A percentile compares a stretch with the other conserved stretches of the same genome.
These are phyloP conservation scores for Chromis chromis DNA, from an alignment of 2,797 vertebrate genomes.

Conservation along the genomic window DNA sequence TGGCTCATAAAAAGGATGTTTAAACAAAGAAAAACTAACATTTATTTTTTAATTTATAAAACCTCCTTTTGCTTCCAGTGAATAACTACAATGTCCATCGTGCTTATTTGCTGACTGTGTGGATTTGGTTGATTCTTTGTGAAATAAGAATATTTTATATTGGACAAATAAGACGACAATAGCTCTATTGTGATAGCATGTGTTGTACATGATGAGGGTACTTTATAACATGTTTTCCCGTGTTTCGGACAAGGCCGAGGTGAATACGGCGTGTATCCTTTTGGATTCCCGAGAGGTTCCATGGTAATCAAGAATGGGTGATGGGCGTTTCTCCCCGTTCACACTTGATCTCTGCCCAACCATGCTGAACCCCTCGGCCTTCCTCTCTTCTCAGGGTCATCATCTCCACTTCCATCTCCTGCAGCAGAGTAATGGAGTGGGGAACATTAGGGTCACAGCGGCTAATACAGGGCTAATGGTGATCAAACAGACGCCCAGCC, in stretches of 20 bases:
- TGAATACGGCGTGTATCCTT: conserved; percentile 73
- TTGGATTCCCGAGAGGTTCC: conserved; percentile 66
- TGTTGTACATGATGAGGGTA: conserved; percentile 47
- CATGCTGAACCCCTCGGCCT: conserved; percentile 82
- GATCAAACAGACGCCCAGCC: conserved; percentile 76
- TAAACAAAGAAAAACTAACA: background rate
- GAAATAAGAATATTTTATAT: conserved; percentile 1
- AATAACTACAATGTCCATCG: background rate
- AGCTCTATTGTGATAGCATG: conserved; percentile 32
- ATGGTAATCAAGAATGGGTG: conserved; percentile 79
- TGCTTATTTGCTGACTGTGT: conserved; percentile 18
- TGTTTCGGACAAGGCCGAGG: conserved; percentile 59
- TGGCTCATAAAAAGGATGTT: conserved; percentile 8
- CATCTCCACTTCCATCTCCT: conserved; percentile 70
- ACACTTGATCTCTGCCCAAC: conserved; percentile 86
- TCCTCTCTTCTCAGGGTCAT: conserved; percentile 72
- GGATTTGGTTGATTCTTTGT: conserved; percentile 12
- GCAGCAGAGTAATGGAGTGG: conserved; percentile 82
- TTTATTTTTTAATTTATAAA: conserved; percentile 1
- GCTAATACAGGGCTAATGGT: conserved; percentile 84
- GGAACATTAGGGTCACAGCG: conserved; percentile 83
- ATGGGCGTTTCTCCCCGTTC: conserved; percentile 82
- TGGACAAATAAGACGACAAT: background rate
- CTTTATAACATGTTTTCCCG: conserved; percentile 53
- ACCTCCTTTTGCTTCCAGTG: background rate